Evolutionary conservation across 1,140 invertebrate genomes (phyloP), one percentile per base, ranked within the genome.

Genomic region (Drosophila sulfurigaster): DNA sequence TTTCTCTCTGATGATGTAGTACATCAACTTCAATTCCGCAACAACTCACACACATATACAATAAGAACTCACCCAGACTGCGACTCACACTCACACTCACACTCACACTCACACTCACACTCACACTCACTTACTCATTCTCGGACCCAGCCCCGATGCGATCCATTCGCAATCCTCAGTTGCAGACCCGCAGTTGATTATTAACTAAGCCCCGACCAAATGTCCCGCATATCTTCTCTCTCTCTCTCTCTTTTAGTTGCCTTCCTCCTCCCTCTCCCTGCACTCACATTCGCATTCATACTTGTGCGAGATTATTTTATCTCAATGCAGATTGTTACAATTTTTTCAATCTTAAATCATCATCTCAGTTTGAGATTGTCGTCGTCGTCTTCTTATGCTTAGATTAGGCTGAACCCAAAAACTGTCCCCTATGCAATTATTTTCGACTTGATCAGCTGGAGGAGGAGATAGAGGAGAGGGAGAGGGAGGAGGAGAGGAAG

Each of bases 281-380:
- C 5, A 7, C 58, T 63, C 51, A 30, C 51, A 16, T 4, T 48
- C 46, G 13, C 41, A 43, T 4, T 43, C 41, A 43, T n/a, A 48
- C 15, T 48, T 30, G 25, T 65, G 45, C 65, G 69, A 74, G 82
- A 87, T 88, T 87, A 88, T 80, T 88, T 83, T 68, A 88, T 82
- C 77, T 56, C 76, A 79, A 71, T 81, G 60, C 57, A 43, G 77
- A 59, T 82, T 60, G 72, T 67, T 78, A 75, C 67, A 71, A 58
- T 78, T 75, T 72, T 77, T 88, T 75, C 80, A 79, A 87, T 87
- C 83, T 87, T 78, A 82, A 78, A 88, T 88, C 77, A 75, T 68
- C 83, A 82, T 63, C 77, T 57, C 64, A 38, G 59, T 63, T 63
- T 70, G 28, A 54, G 67, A 70, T 69, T 52, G 35, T 32, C 49